phyloP scores from a whole-genome alignment of 2,888 invertebrate genomes.

The Trissolcus japonicus region DNA sequence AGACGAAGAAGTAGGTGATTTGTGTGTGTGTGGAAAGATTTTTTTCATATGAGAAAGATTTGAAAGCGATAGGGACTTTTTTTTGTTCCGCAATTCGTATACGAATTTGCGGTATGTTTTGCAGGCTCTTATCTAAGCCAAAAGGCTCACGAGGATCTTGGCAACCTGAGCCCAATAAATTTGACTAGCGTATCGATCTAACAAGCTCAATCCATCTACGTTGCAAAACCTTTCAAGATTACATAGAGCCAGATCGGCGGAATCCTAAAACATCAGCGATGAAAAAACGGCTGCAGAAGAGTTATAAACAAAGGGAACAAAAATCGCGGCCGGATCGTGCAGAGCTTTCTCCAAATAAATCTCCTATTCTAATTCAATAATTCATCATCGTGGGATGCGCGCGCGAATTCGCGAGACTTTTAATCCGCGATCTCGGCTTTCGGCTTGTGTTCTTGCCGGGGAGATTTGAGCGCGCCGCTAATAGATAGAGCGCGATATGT shows the following conservation, averaged over 20 bases:
- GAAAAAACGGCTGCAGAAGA: neutral
- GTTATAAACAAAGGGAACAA: neutral
- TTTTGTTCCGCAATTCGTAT: too few relatives aligned
- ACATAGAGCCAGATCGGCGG: conserved; percentile 3
- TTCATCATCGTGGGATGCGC: conserved; percentile 31
- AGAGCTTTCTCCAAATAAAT: neutral
- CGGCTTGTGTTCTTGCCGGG: neutral
- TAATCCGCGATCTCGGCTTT: conserved; percentile 34
- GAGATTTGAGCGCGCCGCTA: conserved; percentile 42
- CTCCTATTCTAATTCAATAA: conserved; percentile 41
- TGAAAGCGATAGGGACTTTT: too few relatives aligned
- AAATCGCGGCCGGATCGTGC: neutral
- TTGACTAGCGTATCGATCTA: conserved; percentile 44
- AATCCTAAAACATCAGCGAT: too few relatives aligned
- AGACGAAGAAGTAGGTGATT: too few relatives aligned
- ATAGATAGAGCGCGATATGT: conserved; percentile 58
- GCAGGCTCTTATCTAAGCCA: neutral
- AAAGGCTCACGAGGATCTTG: neutral
- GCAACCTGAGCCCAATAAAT: conserved; percentile 42
- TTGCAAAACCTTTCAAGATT: conserved; percentile 38
- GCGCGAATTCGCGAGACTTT: conserved; percentile 30
- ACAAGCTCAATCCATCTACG: conserved; percentile 46
- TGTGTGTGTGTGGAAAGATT: too few relatives aligned
- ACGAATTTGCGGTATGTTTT: too few relatives aligned
- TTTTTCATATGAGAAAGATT: too few relatives aligned